These are phyloP conservation scores for Orthochromis indermauri DNA, from an alignment of 2,113 vertebrate species.

Conservation along the genomic window DNA sequence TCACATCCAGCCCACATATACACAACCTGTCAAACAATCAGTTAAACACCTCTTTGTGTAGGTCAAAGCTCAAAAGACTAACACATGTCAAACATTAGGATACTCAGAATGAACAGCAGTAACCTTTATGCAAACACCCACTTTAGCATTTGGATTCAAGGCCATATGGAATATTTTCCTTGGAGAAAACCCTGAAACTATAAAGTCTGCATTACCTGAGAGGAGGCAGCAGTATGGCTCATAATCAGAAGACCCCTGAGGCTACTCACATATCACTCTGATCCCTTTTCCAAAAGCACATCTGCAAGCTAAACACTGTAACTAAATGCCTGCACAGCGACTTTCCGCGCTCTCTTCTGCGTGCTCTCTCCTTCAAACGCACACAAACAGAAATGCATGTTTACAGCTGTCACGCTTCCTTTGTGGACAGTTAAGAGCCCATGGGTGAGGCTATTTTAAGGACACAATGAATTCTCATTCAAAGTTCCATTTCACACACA, in stretches of 20 bases:
- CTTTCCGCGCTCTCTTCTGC: background rate
- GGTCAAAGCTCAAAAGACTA: background rate
- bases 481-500: constrained; percentile 3
- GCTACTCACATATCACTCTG: background rate
- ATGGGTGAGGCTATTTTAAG: constrained; percentile 17
- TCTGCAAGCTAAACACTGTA: constrained; percentile 11
- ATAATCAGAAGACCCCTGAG: constrained; percentile 1
- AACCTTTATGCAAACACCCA: background rate
- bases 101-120: background rate
- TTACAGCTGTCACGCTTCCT: constrained; percentile 7
- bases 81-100: background rate
- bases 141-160: background rate
- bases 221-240: background rate
- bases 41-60: background rate
- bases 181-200: background rate
- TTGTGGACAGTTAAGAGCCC: background rate
- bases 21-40: background rate
- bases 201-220: constrained; percentile 12
- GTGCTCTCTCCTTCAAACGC: background rate
- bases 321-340: background rate
- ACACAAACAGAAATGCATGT: background rate
- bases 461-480: constrained; percentile 6
- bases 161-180: background rate
- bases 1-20: background rate
- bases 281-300: constrained; percentile 13